Percentiles rank a stretch among this genome's conserved stretches.
phyloP scores from a whole-genome alignment of 1,140 invertebrate species.

The Berghia stephanieae region DNA sequence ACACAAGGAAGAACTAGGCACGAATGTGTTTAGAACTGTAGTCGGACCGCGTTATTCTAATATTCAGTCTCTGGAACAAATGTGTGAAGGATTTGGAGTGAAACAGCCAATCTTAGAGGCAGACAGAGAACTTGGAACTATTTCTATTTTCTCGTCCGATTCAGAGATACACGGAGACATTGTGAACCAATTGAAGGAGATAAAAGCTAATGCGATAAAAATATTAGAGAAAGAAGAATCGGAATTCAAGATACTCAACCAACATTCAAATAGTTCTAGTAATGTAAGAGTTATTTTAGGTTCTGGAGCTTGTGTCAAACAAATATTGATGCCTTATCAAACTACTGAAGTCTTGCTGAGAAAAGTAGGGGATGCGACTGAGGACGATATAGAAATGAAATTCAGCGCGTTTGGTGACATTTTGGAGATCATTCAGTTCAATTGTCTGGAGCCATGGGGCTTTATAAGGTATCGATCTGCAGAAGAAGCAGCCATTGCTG shows the following conservation, averaged over 20 bases:
- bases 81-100: slow-evolving; percentile 24
- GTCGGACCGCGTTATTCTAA: slow-evolving; percentile 47
- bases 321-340: slow-evolving; percentile 23
- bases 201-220: background rate
- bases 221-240: background rate
- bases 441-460: slow-evolving; percentile 13
- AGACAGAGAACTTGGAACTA: slow-evolving; percentile 38
- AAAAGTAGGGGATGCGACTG: background rate
- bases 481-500: slow-evolving; percentile 9
- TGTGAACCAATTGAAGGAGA: background rate
- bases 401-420: slow-evolving; percentile 28
- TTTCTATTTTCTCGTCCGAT: slow-evolving; percentile 39
- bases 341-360: slow-evolving; percentile 23
- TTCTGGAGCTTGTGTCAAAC: slow-evolving; percentile 19
- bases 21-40: slow-evolving; percentile 40
- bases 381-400: slow-evolving; percentile 21
- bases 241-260: background rate
- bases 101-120: slow-evolving; percentile 46
- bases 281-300: slow-evolving; percentile 20
- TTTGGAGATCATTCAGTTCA: slow-evolving; percentile 13
- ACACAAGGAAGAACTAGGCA: slow-evolving; percentile 40
- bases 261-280: background rate
- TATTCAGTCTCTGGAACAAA: slow-evolving; percentile 38
- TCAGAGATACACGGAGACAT: background rate
- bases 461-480: slow-evolving; percentile 1